Conservation (phyloP, 1,140 invertebrate species). For the Dreissena polymorpha region DNA sequence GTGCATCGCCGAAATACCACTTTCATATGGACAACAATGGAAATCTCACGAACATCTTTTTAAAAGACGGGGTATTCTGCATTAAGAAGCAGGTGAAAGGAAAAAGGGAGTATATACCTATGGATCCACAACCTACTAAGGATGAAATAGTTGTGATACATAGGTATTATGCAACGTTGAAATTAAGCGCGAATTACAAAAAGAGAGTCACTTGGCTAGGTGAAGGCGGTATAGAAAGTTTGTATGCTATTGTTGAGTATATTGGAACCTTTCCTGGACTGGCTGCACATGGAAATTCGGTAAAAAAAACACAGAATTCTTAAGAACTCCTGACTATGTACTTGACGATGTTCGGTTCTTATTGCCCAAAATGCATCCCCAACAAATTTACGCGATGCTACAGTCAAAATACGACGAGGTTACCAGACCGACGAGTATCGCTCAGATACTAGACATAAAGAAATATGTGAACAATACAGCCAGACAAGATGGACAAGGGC, state of each 20-base stretch:
- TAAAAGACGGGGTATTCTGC: slow-evolving; percentile 28
- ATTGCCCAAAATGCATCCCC: neutral
- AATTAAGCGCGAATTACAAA: slow-evolving; percentile 40
- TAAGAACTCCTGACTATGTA: slow-evolving; percentile 46
- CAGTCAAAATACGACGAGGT: slow-evolving; percentile 47
- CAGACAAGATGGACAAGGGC: no score
- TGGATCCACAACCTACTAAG: slow-evolving; percentile 46
- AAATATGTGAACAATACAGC: no score
- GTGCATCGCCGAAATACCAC: slow-evolving; percentile 42
- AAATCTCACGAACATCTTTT: neutral
- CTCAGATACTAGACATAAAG: slow-evolving; percentile 44
- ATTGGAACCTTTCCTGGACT: slow-evolving; percentile 43
- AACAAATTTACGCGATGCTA: slow-evolving; percentile 38
- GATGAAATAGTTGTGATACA: slow-evolving; percentile 47
- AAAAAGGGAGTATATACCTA: slow-evolving; percentile 22
- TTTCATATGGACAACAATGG: slow-evolving; percentile 7
- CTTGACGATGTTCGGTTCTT: neutral
- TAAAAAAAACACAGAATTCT: slow-evolving; percentile 24
- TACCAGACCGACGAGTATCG: slow-evolving; percentile 16
- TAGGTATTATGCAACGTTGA: slow-evolving; percentile 53
- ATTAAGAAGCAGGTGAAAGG: slow-evolving; percentile 11
- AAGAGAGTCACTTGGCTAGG: slow-evolving; percentile 57
- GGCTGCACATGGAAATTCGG: slow-evolving; percentile 51
- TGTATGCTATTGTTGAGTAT: slow-evolving; percentile 55
- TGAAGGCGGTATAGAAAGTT: slow-evolving; percentile 20